Evolutionary conservation across 2,888 invertebrate species (phyloP), one percentile per base, ranked within the genome.

Genomic region (Meta bourneti): DNA sequence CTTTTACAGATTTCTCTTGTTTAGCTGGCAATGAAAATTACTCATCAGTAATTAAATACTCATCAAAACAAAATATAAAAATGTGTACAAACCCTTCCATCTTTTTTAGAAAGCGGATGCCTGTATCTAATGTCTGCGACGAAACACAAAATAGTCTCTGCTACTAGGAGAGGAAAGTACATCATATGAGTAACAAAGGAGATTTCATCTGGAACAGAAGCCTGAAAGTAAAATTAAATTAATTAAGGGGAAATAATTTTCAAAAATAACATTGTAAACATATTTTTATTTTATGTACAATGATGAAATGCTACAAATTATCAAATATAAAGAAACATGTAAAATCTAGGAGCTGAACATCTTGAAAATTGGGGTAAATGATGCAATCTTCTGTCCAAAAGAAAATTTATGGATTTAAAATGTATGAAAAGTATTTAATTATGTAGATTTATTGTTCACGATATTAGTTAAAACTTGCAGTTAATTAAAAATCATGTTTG

Each of bases 81-180:
- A 34, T 8, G 13, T 16, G 8, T 54, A 71, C 77, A 75, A 19
- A 91, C 91, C 19, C 70, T 87, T 72, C 20, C 72, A 48, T 77
- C 91, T 74, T 83, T 91, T 7, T 7, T 20, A 20, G 19, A 16
- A 16, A 82, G 86, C 20, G 54, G 52, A 78, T 87, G 82, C 34
- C 82, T 82, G 54, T 89, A 85, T 54, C 80, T 69, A 20, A 92
- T 75, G 88, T 93, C 93, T 48, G 93, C 92, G 48, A 93, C 80
- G 72, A 93, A 93, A n/a, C 87, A 92, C 8, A 93, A 74, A 20
- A 93, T 13, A n/a, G 93, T 89, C 75, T 93, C 75, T 19, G 92
- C 79, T 11, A 93, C 75, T n/a, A 92, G 9, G 11, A 93, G 61
- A 13, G 93, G 92, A 81, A 91, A 93, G 54, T 91, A 89, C n/a